Conservation (phyloP, 2,797 vertebrate genomes). For the Myotis myotis region DNA sequence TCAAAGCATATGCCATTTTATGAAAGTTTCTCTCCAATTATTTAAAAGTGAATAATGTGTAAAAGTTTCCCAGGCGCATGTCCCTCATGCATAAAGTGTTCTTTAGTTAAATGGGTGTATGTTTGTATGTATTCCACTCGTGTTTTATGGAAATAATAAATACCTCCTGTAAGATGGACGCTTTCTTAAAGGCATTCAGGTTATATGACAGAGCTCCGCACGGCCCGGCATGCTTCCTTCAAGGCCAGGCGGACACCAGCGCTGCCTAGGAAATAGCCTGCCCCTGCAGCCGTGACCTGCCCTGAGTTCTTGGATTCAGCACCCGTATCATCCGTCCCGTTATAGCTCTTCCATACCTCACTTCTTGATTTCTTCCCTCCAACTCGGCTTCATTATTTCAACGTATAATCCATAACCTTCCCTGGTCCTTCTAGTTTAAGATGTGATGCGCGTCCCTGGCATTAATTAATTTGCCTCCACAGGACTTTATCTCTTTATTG, state of each 20-base stretch:
- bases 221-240: not conserved
- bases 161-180: not conserved
- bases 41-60: not conserved
- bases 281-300: not conserved
- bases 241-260: not conserved
- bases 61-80: not conserved
- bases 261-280: not conserved
- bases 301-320: not conserved
- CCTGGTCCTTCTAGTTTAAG: constrained; percentile 35
- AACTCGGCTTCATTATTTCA: not conserved
- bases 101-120: not conserved
- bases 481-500: not conserved
- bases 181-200: not conserved
- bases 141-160: not conserved
- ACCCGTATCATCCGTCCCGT: not conserved
- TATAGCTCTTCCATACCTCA: not conserved
- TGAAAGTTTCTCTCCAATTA: not conserved
- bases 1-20: not conserved
- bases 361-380: not conserved
- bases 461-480: not conserved
- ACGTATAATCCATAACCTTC: constrained; percentile 32
- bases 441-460: not conserved
- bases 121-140: not conserved
- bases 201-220: not conserved
- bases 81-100: not conserved